phyloP scores from a whole-genome alignment of 2,888 invertebrate genomes.

The Phoenoteleia sp. region DNA sequence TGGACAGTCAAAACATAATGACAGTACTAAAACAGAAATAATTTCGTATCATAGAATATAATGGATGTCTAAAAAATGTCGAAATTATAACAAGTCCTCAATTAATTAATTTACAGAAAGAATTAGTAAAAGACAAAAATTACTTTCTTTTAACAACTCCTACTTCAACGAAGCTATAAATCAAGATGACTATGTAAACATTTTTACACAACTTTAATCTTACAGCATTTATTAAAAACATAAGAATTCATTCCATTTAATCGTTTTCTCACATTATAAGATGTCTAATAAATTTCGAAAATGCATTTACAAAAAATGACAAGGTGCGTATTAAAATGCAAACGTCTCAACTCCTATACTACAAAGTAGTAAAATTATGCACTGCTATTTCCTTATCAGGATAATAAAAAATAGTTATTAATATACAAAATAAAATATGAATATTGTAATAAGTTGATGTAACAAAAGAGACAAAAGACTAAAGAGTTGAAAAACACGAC shows the following conservation, averaged over 20 bases:
- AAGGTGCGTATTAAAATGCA: conserved; percentile 5
- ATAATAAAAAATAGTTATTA: not conserved
- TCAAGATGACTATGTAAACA: not conserved
- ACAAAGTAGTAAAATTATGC: conserved; percentile 25
- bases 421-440: not conserved
- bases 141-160: not conserved
- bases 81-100: not conserved
- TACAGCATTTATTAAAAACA: not conserved
- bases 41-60: not conserved
- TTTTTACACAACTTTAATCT: not conserved
- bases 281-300: too few relatives aligned
- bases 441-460: conserved; percentile 10
- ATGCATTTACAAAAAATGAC: too few relatives aligned
- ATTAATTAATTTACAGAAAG: not conserved
- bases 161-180: not conserved
- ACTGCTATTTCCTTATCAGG: conserved; percentile 1
- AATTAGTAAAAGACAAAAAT: not conserved
- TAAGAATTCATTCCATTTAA: not conserved
- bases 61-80: not conserved
- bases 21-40: conserved; percentile 45
- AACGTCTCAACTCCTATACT: not conserved
- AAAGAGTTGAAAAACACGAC: conserved; percentile 20
- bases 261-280: not conserved
- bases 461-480: conserved; percentile 43
- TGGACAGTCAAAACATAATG: conserved; percentile 59